Evolutionary conservation across 2,888 invertebrate species (phyloP), one percentile per base, ranked within the genome.

Genomic region (Carpatolechia fugitivella): DNA sequence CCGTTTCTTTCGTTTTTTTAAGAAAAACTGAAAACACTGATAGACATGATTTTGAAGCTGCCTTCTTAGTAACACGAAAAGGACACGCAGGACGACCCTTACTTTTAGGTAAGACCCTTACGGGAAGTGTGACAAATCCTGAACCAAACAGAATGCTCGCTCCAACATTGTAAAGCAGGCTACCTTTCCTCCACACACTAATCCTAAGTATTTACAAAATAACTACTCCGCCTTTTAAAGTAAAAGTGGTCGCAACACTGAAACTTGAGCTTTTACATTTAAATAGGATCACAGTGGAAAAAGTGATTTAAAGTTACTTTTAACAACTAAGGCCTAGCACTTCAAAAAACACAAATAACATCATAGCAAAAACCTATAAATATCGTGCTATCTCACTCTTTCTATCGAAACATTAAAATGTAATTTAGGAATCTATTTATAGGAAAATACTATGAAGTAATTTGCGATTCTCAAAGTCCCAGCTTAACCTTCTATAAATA

Each of bases 251-350:
- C 79, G 85, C 83, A 74, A 81, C 81, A 78, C 76, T 78, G 81
- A 82, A 80, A 73, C 76, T 88, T 88, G 89, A 90, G 90, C 90
- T 80, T 85, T 44, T 80, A 85, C 72, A 82, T 80, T 84, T 82
- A 83, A 84, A 81, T 87, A 89, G 89, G 90, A 90, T 90, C 90
- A 90, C 90, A 90, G 90, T 90, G 90, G 87, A 89, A 84, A 87
- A 85, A 88, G 89, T 89, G 85, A 85, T 86, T 85, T 84, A 81
- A 80, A 77, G 75, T 76, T 85, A 85, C 76, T 74, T 80, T 82
- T 81, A 82, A 58, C 24, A 54, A 38, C 54, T 56, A 56, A 41
- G 52, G 30, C 31, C 18, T 31, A 10, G 30, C 41, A 41, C 8
- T 41, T 18, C 16, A 14, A 41, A 52, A 41, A 14, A 52, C 31